These are phyloP conservation scores for Furnarius figulus DNA, from an alignment of 2,113 vertebrate species.

Conservation along the genomic window DNA sequence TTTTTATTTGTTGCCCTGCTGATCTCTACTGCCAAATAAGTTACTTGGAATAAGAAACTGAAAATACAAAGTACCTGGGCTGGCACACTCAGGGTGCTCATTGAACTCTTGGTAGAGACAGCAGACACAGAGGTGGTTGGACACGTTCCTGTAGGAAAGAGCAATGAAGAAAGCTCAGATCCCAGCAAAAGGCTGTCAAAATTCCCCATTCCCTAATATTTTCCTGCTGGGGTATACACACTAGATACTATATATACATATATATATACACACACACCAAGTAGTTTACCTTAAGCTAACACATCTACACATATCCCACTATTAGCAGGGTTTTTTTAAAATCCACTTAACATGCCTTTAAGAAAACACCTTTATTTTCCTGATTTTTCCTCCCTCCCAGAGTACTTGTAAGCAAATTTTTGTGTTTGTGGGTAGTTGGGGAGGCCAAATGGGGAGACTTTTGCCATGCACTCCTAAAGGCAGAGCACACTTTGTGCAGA, in stretches of 20 bases:
- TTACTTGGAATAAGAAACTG: not conserved
- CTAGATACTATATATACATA: not conserved
- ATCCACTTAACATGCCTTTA: not conserved
- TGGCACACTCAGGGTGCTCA: rapidly evolving
- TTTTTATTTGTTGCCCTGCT: not conserved
- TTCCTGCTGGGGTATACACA: not conserved
- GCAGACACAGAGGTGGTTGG: not conserved
- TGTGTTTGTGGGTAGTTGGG: not conserved
- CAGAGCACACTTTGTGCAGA: not conserved
- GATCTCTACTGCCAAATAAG: not conserved
- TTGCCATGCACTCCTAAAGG: not conserved
- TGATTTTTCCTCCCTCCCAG: not conserved
- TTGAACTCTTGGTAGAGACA: not conserved
- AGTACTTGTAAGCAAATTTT: not conserved
- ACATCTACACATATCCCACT: rapidly evolving
- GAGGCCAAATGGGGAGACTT: rapidly evolving
- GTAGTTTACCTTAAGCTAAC: not conserved
- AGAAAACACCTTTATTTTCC: not conserved
- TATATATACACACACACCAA: not conserved
- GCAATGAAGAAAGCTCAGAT: not conserved
- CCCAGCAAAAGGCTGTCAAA: not conserved
- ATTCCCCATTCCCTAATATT: not conserved
- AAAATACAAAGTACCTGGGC: not conserved
- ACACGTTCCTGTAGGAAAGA: not conserved
- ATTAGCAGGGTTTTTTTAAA: not conserved